These are phyloP conservation scores for Microtus ochrogaster DNA, from an alignment of 2,113 vertebrate genomes.

Conservation along the genomic window DNA sequence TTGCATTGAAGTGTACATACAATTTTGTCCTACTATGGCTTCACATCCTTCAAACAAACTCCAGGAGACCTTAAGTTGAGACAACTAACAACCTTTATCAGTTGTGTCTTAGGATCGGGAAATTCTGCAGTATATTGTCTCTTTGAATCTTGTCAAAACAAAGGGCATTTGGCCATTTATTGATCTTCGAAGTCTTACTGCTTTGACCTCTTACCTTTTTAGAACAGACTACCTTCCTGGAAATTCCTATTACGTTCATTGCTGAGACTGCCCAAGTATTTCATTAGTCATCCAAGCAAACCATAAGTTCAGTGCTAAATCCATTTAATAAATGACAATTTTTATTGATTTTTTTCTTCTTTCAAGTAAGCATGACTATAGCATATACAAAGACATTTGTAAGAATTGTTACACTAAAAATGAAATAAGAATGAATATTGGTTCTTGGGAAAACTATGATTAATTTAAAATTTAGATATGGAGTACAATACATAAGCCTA, in stretches of 20 bases:
- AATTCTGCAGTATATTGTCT: neutral
- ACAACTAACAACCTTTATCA: neutral
- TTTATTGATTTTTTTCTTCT: neutral
- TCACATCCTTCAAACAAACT: conserved; percentile 33
- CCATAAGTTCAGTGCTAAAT: neutral
- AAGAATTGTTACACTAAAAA: conserved; percentile 4
- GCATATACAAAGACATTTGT: neutral
- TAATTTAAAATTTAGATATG: conserved; percentile 26
- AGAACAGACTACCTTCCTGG: neutral
- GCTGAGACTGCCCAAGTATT: neutral
- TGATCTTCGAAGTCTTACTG: neutral
- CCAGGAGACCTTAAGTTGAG: neutral
- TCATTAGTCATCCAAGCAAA: conserved; percentile 6
- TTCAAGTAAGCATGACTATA: neutral
- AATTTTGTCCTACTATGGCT: neutral
- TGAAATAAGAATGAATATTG: neutral
- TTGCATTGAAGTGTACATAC: neutral
- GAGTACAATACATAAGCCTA: neutral
- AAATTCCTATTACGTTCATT: conserved; percentile 31
- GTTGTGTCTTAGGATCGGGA: neutral
- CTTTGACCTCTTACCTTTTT: neutral
- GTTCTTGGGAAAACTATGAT: neutral
- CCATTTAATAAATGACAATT: neutral
- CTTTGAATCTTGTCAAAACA: neutral
- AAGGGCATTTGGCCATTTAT: conserved; percentile 21